phyloP scores from a whole-genome alignment of 2,888 invertebrate species.

The Schizaphis graminum region DNA sequence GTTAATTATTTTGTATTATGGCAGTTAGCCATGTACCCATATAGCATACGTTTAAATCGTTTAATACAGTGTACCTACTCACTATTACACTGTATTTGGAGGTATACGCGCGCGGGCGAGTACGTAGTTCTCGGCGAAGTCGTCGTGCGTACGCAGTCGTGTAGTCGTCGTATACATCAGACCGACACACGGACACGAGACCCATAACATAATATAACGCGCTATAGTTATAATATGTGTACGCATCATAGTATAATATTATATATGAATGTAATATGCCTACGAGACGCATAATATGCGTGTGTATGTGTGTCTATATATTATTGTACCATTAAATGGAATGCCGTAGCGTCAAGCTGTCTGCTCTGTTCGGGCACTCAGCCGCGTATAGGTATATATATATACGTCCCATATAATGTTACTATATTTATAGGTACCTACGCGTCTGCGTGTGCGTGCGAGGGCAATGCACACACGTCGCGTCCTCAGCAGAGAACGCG shows the following conservation, averaged over 20 bases:
- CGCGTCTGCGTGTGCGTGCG: background rate
- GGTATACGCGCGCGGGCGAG: background rate
- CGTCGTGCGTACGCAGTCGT: background rate
- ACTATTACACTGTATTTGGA: background rate
- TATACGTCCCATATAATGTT: background rate
- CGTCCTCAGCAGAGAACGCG: background rate
- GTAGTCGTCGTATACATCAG: background rate
- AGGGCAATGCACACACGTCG: slow-evolving; percentile 15
- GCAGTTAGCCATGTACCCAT: background rate
- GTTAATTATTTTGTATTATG: background rate
- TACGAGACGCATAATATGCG: background rate
- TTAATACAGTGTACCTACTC: background rate
- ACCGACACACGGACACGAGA: background rate
- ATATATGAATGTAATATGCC: background rate
- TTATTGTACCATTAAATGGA: slow-evolving; percentile 44
- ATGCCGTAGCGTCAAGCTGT: slow-evolving; percentile 61
- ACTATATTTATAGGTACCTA: slow-evolving; percentile 1
- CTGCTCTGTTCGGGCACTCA: slow-evolving; percentile 9
- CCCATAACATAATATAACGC: background rate
- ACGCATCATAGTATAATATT: background rate
- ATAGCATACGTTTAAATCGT: background rate
- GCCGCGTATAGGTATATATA: background rate
- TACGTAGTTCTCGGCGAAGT: background rate
- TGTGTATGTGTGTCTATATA: background rate
- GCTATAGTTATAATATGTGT: no score